phyloP scores from a whole-genome alignment of 2,113 vertebrate genomes.

The Vidua macroura region DNA sequence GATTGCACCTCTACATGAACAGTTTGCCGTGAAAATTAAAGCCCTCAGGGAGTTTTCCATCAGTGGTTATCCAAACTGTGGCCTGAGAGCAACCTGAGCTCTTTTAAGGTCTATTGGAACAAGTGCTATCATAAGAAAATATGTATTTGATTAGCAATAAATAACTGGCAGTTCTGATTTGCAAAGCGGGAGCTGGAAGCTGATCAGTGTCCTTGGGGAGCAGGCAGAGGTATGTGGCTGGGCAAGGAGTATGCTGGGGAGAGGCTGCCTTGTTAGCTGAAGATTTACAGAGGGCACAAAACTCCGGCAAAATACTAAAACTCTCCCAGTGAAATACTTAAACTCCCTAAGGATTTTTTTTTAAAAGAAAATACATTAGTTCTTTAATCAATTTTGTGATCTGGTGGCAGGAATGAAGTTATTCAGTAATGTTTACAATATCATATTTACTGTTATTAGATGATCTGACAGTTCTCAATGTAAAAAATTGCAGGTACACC shows the following conservation, averaged over 20 bases:
- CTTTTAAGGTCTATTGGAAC: background rate
- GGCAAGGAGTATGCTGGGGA: background rate
- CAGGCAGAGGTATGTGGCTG: accelerated
- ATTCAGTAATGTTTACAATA: background rate
- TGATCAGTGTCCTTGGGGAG: background rate
- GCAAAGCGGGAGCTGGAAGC: background rate
- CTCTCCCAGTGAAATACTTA: background rate
- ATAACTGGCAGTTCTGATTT: background rate
- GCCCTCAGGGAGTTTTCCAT: background rate
- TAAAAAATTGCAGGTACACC: background rate
- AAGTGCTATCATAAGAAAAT: background rate
- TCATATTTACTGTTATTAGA: background rate
- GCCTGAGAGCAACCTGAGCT: background rate
- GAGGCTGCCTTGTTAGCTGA: background rate
- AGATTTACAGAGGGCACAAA: background rate
- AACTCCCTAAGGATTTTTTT: background rate
- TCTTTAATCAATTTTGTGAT: background rate
- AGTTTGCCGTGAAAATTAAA: background rate
- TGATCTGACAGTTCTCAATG: background rate
- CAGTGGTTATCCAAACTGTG: background rate
- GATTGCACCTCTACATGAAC: background rate
- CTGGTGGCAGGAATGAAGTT: background rate
- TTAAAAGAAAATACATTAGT: background rate
- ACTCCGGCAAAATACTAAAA: background rate
- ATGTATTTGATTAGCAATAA: background rate